Percentiles rank a stretch among this genome's conserved stretches.
Evolutionary conservation across 2,113 vertebrate genomes (phyloP).

Genomic region (Cinclus mexicanus): DNA sequence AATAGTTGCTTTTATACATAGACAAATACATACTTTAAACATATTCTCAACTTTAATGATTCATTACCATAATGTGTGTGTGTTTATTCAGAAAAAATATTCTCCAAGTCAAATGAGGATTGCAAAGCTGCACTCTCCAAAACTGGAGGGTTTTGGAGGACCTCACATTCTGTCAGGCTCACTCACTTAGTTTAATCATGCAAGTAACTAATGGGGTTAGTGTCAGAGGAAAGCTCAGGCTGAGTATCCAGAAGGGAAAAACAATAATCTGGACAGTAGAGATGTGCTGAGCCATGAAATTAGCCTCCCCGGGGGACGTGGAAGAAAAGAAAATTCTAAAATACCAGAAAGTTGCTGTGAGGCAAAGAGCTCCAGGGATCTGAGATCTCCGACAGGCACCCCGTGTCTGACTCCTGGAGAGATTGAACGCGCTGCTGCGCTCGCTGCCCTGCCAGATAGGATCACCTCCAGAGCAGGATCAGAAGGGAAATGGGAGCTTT

Average conservation of each 20-base stretch:
- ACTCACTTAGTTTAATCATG: constrained; percentile 37
- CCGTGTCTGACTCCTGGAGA: neutral
- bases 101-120: constrained; percentile 15
- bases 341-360: neutral
- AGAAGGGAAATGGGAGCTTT: neutral
- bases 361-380: neutral
- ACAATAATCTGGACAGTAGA: constrained; percentile 25
- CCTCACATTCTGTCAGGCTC: constrained; percentile 1
- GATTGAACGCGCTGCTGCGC: neutral
- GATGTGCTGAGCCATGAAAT: constrained; percentile 40
- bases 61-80: neutral
- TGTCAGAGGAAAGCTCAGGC: constrained; percentile 3
- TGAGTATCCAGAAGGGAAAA: constrained; percentile 39
- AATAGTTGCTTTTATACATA: neutral
- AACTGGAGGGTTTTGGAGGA: constrained; percentile 6
- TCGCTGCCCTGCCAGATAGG: neutral
- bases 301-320: neutral
- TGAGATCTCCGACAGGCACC: neutral
- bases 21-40: neutral
- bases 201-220: constrained; percentile 29
- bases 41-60: neutral
- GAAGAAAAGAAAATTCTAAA: constrained; percentile 17
- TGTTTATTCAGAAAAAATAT: neutral
- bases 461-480: neutral
- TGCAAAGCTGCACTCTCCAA: neutral